These are phyloP conservation scores for Cyrtodaria siliqua DNA, from an alignment of 2,888 invertebrate genomes.

Conservation along the genomic window DNA sequence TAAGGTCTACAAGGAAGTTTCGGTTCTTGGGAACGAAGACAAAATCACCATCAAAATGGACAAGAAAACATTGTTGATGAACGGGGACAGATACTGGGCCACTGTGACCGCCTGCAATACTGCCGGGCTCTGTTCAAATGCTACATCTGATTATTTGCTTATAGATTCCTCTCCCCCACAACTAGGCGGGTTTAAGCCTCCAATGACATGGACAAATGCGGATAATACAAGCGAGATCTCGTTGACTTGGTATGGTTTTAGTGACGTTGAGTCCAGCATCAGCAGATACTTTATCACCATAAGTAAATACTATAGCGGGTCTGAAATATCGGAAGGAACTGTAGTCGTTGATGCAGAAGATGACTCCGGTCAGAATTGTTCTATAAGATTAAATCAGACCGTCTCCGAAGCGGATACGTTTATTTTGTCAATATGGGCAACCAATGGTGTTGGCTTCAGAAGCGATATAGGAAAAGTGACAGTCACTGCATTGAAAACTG, in stretches of 20 bases:
- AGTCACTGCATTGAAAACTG: no score
- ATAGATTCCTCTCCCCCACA: conserved; percentile 70
- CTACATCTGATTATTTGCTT: conserved; percentile 41
- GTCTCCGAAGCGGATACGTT: conserved; percentile 16
- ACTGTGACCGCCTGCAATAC: conserved; percentile 60
- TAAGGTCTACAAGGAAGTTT: conserved; percentile 42
- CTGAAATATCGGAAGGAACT: conserved; percentile 48
- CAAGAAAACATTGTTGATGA: conserved; percentile 32
- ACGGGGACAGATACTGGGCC: conserved; percentile 54
- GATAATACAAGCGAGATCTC: conserved; percentile 9
- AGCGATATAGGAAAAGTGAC: conserved; percentile 52
- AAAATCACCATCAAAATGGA: conserved; percentile 37
- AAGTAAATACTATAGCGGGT: conserved; percentile 46
- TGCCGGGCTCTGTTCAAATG: conserved; percentile 62
- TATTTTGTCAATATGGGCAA: conserved; percentile 55
- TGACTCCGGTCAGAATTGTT: background rate
- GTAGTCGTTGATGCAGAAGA: background rate
- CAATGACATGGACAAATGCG: conserved; percentile 44
- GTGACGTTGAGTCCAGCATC: conserved; percentile 60
- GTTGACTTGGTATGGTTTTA: conserved; percentile 65
- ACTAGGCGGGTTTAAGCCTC: conserved; percentile 55
- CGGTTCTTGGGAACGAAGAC: conserved; percentile 37
- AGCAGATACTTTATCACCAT: conserved; percentile 43
- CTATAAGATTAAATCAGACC: conserved; percentile 7
- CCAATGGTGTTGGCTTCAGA: conserved; percentile 54